Evolutionary conservation across 2,888 invertebrate genomes (phyloP), one percentile per base, ranked within the genome.

Genomic region (Eristalinus sepulchralis): DNA sequence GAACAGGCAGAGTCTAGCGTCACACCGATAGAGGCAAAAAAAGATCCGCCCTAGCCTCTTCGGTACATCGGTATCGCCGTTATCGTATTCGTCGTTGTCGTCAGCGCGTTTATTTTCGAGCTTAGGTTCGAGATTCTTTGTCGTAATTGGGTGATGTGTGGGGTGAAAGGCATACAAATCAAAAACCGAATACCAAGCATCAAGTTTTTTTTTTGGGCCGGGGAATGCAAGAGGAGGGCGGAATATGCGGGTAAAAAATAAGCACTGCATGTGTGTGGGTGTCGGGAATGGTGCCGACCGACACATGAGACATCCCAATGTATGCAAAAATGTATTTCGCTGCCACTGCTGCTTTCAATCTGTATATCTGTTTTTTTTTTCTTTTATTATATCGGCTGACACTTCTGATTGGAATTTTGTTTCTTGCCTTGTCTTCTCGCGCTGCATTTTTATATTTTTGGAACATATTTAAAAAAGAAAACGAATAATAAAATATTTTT

Each of bases 31-130:
- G 22, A 55, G 55, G 55, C 62, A 66, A 27, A 67, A 62, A 34
- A 68, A 81, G 85, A 82, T 77, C 81, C 82, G 82, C 85, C 82
- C 77, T 77, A 82, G 63, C 76, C 57, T 67, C 57, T 68, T 55
- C n/a, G 53, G 20, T 47, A 36, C 62, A 55, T 84, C 39, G 39
- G 0, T 3, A 70, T 79, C 47, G 62, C 63, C 39, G 36, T 20
- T 70, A 62, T 57, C 47, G 24, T 39, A 39, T n/a, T 39, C 8
- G 9, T 39, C 8, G 13, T 57, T 20, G 20, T 57, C 13, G 20
- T 72, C 47, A 22, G 13, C 31, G 57, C 17, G 27, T 13, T 53
- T 13, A 47, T n/a, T 47, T 47, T 47, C 17, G 17, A 17, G 17
- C 17, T 47, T 47, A 47, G 17, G 47, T 47, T 17, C 47, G 47